Evolutionary conservation across 2,797 vertebrate genomes (phyloP), one percentile per base, ranked within the genome.

Genomic region (Cryptoprocta ferox): DNA sequence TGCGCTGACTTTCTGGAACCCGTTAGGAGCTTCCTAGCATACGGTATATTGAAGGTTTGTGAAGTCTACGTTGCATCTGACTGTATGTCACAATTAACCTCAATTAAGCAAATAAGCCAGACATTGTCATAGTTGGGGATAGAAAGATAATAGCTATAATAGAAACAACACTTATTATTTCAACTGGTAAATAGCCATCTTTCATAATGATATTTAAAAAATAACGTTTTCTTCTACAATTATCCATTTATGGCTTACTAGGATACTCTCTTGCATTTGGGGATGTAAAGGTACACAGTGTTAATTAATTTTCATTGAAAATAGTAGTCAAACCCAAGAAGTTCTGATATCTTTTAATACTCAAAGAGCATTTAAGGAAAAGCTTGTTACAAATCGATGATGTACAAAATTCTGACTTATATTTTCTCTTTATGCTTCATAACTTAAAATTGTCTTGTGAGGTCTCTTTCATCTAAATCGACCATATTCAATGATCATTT

Each of bases 231-330:
- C 14, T 56, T 56, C 48, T 73, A 39, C 0, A 4, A 12, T 79
- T 95, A 86, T 70, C 65, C 53, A 85, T 10, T 39, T 68, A 78
- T 24, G 7, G 4, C 16, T 89, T 32, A 59, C 10, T 79, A 45
- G n/a, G 66, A 84, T 81, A 59, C 2, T 66, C 2, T n/a, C 6
- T 83, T 78, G 16, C 16, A 92, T 78, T 15, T 85, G 35, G 18
- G 14, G 4, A 63, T 84, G 39, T 71, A 66, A 66, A 61, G 61
- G 6, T n/a, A 35, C 19, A 80, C 5, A 30, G 2, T 53, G 6
- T 90, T 65, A 24, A 18, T 88, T 79, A n/a, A 79, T 66, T 96
- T 86, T 94, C 81, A 71, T 26, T 78, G 37, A 87, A 89, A 78
- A 70, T 12, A 14, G 39, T n/a, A 89, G 35, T 30, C 30, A 78